Conservation (phyloP, 2,797 vertebrate genomes). For the Psittacula echo region DNA sequence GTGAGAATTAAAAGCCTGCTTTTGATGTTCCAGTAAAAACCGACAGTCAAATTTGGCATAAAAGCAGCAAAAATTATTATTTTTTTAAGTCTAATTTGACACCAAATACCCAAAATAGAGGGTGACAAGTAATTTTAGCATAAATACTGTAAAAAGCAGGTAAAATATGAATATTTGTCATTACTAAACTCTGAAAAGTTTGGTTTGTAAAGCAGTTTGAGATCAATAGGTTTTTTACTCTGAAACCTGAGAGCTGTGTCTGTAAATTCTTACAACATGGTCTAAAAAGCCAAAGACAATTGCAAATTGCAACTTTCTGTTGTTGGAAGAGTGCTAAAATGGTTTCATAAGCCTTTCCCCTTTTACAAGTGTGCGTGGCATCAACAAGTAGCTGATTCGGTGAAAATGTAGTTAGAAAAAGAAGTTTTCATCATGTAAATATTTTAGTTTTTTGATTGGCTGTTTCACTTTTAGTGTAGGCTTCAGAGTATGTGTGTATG, state of each 20-base stretch:
- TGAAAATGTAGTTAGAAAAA: not conserved
- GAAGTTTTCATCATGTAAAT: not conserved
- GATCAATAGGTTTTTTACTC: not conserved
- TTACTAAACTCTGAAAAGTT: not conserved
- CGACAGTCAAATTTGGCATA: slow-evolving; percentile 79
- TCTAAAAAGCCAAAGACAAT: not conserved
- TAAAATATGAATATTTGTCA: not conserved
- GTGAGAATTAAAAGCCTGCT: slow-evolving; percentile 80
- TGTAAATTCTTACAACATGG: not conserved
- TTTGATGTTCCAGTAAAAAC: slow-evolving; percentile 80
- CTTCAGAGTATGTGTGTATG: not conserved
- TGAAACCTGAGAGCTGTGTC: not conserved
- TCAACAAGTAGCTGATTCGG: not conserved
- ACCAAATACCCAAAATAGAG: slow-evolving; percentile 47
- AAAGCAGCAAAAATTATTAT: slow-evolving; percentile 59
- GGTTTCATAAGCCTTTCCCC: not conserved
- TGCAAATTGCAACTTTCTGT: not conserved
- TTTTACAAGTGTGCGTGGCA: not conserved
- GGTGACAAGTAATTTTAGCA: slow-evolving; percentile 8
- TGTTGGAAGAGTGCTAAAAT: not conserved
- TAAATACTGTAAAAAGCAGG: slow-evolving; percentile 16
- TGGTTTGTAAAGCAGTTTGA: slow-evolving; percentile 7
- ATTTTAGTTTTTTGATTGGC: not conserved
- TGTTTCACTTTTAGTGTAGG: not conserved
- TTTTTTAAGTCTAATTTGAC: slow-evolving; percentile 45